Evolutionary conservation across 2,888 invertebrate species (phyloP).

Genomic region (Caenorhabditis sulstoni): DNA sequence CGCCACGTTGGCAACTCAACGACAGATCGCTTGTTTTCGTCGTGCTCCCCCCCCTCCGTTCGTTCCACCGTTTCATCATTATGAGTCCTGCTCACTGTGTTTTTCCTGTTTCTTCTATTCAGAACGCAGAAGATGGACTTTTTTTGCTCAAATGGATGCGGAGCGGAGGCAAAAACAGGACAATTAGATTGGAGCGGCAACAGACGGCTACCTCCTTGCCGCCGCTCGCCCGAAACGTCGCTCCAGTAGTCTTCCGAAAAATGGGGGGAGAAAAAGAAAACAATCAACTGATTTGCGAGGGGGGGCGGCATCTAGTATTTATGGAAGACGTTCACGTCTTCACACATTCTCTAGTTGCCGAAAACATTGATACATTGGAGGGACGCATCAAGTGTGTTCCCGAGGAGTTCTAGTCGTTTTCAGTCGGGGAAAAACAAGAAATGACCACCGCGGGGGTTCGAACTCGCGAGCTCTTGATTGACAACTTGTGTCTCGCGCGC

Average conservation of each 20-base stretch:
- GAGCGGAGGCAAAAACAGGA: slow-evolving; percentile 12
- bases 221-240: not conserved
- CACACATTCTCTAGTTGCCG: too few species aligned
- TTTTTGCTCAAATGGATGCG: too few species aligned
- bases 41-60: not conserved
- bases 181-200: slow-evolving; percentile 8
- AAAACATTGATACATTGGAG: too few species aligned
- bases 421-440: too few species aligned
- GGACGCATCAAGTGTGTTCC: too few species aligned
- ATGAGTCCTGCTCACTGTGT: not conserved
- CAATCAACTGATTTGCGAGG: not conserved
- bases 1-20: slow-evolving; percentile 17
- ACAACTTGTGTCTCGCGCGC: too few species aligned
- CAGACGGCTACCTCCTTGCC: not conserved
- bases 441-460: too few species aligned
- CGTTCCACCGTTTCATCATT: not conserved
- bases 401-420: too few species aligned
- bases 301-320: too few species aligned
- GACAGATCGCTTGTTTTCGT: slow-evolving; percentile 3
- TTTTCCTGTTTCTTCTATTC: not conserved
- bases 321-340: too few species aligned
- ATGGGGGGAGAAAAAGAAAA: too few species aligned
- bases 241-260: not conserved
- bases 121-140: slow-evolving; percentile 9
- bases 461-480: too few species aligned